A percentile compares a stretch with the other conserved stretches of the same genome.
Evolutionary conservation across 2,888 invertebrate genomes (phyloP).

Genomic region (Eurois occulta): DNA sequence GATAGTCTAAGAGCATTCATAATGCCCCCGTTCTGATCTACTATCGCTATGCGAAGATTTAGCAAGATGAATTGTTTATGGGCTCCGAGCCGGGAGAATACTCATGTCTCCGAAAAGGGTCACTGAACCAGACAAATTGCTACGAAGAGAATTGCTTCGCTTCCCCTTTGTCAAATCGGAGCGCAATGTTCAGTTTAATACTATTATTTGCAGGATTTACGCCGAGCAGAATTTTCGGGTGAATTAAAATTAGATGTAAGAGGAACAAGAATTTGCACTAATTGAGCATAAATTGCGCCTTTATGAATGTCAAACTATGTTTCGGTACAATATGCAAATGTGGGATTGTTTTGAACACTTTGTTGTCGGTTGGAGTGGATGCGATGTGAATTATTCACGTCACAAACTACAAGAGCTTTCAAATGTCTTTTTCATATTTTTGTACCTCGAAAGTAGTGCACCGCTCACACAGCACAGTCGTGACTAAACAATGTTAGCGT

Average conservation of each 20-base stretch:
- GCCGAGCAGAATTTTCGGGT: conserved; percentile 74
- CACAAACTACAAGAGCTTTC: conserved; percentile 70
- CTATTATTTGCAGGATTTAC: conserved; percentile 81
- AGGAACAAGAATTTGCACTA: conserved; percentile 72
- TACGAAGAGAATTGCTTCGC: conserved; percentile 74
- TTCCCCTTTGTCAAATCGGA: conserved; percentile 78
- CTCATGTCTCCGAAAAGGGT: conserved; percentile 78
- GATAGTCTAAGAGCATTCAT: conserved; percentile 77
- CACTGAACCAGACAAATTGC: conserved; percentile 85
- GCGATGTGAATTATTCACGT: conserved; percentile 74
- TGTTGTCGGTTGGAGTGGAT: conserved; percentile 67
- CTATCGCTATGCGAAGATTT: conserved; percentile 76
- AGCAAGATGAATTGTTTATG: conserved; percentile 83
- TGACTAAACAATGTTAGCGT: conserved; percentile 49
- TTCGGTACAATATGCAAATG: conserved; percentile 75
- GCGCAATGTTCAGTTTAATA: conserved; percentile 78
- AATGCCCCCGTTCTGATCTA: conserved; percentile 72
- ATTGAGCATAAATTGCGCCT: conserved; percentile 77
- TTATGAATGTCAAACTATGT: conserved; percentile 75
- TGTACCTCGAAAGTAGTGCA: conserved; percentile 62
- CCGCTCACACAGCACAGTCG: conserved; percentile 11
- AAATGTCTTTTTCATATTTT: conserved; percentile 72
- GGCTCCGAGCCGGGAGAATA: conserved; percentile 71
- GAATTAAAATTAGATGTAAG: conserved; percentile 75
- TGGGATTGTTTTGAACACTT: conserved; percentile 72